These are phyloP conservation scores for Oreocharis arfaki DNA, from an alignment of 2,113 vertebrate genomes.

Conservation along the genomic window DNA sequence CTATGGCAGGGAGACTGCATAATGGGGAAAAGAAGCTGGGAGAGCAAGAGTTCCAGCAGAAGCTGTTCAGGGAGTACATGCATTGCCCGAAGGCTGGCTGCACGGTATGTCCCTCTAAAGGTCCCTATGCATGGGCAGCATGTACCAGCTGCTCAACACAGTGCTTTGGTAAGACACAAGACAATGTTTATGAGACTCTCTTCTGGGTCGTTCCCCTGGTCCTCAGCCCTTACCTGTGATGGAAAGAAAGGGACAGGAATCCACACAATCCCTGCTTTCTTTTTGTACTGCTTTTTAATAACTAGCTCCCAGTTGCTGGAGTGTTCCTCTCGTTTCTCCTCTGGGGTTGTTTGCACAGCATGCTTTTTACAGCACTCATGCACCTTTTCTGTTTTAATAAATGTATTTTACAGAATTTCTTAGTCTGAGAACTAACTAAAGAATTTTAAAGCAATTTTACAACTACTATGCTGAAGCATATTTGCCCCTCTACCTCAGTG, in stretches of 20 bases:
- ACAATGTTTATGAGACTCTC: neutral
- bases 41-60: conserved; percentile 58
- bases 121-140: conserved; percentile 42
- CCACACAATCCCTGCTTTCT: neutral
- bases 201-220: neutral
- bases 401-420: neutral
- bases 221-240: neutral
- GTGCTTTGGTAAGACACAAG: conserved; percentile 16
- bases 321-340: neutral
- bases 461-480: fast-evolving
- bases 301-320: neutral
- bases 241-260: neutral
- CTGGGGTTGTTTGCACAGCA: neutral
- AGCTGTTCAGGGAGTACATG: conserved; percentile 62
- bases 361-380: neutral
- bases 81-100: conserved; percentile 57
- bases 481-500: neutral
- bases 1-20: conserved; percentile 60
- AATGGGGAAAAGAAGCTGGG: conserved; percentile 59
- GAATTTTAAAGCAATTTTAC: neutral
- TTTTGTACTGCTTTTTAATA: neutral
- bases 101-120: conserved; percentile 59
- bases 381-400: conserved; percentile 32
- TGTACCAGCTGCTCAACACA: conserved; percentile 27
- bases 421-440: neutral